phyloP scores from a whole-genome alignment of 2,888 invertebrate genomes.

The Drosophila mercatorum region DNA sequence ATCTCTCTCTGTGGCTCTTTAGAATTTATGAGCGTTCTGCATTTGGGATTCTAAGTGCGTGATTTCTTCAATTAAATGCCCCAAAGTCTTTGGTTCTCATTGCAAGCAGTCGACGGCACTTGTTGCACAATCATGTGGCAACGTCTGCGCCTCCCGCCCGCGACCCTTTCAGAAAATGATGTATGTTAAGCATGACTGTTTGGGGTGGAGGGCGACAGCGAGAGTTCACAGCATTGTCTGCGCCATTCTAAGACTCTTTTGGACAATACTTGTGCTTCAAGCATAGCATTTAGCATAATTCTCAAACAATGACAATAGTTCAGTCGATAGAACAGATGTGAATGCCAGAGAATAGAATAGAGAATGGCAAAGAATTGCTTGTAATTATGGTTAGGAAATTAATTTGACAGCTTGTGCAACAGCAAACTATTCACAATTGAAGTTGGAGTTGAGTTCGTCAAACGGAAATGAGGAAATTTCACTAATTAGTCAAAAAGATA shows the following conservation, averaged over 20 bases:
- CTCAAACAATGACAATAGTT: slow-evolving; percentile 70
- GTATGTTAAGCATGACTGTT: slow-evolving; percentile 38
- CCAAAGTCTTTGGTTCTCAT: slow-evolving; percentile 37
- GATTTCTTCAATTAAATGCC: slow-evolving; percentile 78
- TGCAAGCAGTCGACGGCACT: slow-evolving; percentile 32
- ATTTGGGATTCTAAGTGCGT: slow-evolving; percentile 67
- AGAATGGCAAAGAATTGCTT: slow-evolving; percentile 32
- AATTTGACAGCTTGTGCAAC: slow-evolving; percentile 39
- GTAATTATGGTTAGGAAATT: slow-evolving; percentile 51
- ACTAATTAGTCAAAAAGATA: slow-evolving; percentile 14
- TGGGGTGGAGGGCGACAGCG: neutral
- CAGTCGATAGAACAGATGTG: slow-evolving; percentile 36
- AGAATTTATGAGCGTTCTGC: slow-evolving; percentile 48
- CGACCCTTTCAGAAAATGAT: slow-evolving; percentile 14
- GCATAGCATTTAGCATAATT: slow-evolving; percentile 63
- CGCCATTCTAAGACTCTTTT: slow-evolving; percentile 34
- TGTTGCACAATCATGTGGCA: slow-evolving; percentile 59
- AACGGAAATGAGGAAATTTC: slow-evolving; percentile 6
- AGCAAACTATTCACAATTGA: slow-evolving; percentile 12
- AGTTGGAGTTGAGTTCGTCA: slow-evolving; percentile 8
- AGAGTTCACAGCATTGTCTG: slow-evolving; percentile 64
- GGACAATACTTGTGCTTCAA: slow-evolving; percentile 49
- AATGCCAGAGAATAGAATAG: slow-evolving; percentile 18
- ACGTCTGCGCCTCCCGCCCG: slow-evolving; percentile 14
- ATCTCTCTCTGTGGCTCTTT: slow-evolving; percentile 7